Evolutionary conservation across 2,888 invertebrate species (phyloP), one percentile per base, ranked within the genome.

Genomic region (Eudasyphora cyanicolor): DNA sequence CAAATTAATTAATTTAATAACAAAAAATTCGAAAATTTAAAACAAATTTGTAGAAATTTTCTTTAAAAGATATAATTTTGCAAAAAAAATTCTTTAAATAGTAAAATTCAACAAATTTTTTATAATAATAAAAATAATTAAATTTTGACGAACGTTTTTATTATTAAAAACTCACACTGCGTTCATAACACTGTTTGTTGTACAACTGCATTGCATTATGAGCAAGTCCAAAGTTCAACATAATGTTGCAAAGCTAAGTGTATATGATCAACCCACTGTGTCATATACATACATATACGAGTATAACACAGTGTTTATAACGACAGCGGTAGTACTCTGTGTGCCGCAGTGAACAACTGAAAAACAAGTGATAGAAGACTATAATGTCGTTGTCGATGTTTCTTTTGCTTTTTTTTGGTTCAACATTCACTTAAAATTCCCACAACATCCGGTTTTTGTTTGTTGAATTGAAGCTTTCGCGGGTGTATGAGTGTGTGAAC

Each of bases 401-500:
- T 73, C 29, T 62, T 76, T 70, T 75, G 57, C 60, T 12, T 21
- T 60, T n/a, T 57, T 42, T 64, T 76, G n/a, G 24, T 75, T 78
- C 79, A 45, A 49, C 76, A 74, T 76, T 76, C 75, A 82, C 75
- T 75, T 82, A 80, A 82, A 85, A 82, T 85, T 85, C 82, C 79
- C 82, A 85, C 82, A 82, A 82, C 82, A 80, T 85, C 85, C 85
- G 82, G 82, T 85, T 85, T 85, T 76, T 82, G 69, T 79, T 79
- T 85, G 82, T 67, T 75, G 69, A 77, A 32, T 71, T 57, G 62
- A 76, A 79, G 79, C 77, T 80, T 42, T 74, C 64, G 42, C 42
- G 12, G 6, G 2, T 57, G 24, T 21, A 14, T 42, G 5, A 12
- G 38, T 67, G 24, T 67, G 42, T 4, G 67, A 81, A 76, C 84